Evolutionary conservation across 1,140 invertebrate species (phyloP).

Genomic region (Apis mellifera): Amel_HAv3.1 CM009942.2:9347501-9348000

Average conservation of each 20-base stretch:
- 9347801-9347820: too few relatives aligned
- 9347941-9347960: not conserved
- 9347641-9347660: constrained; percentile 10
- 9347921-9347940: too few relatives aligned
- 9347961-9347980: not conserved
- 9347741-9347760: too few relatives aligned
- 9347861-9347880: too few relatives aligned
- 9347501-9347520: not conserved
- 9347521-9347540: constrained; percentile 30
- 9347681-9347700: too few relatives aligned
- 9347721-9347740: not conserved
- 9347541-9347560: constrained; percentile 33
- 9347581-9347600: not conserved
- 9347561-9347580: not conserved
- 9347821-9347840: too few relatives aligned
- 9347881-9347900: too few relatives aligned
- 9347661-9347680: too few relatives aligned
- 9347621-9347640: constrained; percentile 27
- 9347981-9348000: not conserved
- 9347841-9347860: too few relatives aligned
- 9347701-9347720: constrained; percentile 12
- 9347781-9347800: too few relatives aligned
- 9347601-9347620: constrained; percentile 38
- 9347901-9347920: too few relatives aligned
- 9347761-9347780: too few relatives aligned